Evolutionary conservation across 1,140 invertebrate genomes (phyloP).

Genomic region (Drosophila malerkotliana): DNA sequence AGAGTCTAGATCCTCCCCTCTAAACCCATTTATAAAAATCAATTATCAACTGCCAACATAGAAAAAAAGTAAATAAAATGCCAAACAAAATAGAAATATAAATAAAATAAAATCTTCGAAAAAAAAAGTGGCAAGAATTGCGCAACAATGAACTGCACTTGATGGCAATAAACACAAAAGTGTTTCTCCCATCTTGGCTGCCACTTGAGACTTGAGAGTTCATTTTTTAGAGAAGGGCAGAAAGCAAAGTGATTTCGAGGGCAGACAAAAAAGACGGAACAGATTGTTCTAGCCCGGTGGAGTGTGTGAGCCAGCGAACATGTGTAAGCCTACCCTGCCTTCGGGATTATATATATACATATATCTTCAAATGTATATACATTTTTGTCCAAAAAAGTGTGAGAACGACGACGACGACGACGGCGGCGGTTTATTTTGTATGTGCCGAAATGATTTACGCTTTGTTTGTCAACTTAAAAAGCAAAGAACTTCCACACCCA

Average conservation of each 20-base stretch:
- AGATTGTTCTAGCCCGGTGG: constrained; percentile 45
- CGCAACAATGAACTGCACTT: constrained; percentile 73
- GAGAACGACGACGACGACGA: constrained; percentile 18
- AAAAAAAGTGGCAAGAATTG: constrained; percentile 44
- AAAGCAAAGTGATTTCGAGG: neutral
- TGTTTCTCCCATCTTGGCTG: constrained; percentile 38
- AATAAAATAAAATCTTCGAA: neutral
- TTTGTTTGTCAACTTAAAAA: constrained; percentile 83
- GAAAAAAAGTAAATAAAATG: neutral
- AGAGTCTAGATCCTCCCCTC: neutral
- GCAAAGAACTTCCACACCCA: constrained; percentile 44
- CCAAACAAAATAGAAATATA: neutral
- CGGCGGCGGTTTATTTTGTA: constrained; percentile 59
- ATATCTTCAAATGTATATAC: neutral
- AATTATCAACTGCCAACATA: constrained; percentile 26
- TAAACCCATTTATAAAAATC: constrained; percentile 2
- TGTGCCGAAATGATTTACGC: constrained; percentile 81
- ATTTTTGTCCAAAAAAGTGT: constrained; percentile 1
- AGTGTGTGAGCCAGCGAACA: constrained; percentile 62
- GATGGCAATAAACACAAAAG: constrained; percentile 57
- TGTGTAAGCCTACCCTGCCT: constrained; percentile 58
- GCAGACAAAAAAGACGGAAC: constrained; percentile 2
- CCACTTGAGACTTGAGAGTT: constrained; percentile 53
- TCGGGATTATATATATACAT: neutral
- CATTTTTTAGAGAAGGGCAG: constrained; percentile 51